Evolutionary conservation across 2,797 vertebrate species (phyloP), one percentile per base, ranked within the genome.

Genomic region (Macropodus opercularis): DNA sequence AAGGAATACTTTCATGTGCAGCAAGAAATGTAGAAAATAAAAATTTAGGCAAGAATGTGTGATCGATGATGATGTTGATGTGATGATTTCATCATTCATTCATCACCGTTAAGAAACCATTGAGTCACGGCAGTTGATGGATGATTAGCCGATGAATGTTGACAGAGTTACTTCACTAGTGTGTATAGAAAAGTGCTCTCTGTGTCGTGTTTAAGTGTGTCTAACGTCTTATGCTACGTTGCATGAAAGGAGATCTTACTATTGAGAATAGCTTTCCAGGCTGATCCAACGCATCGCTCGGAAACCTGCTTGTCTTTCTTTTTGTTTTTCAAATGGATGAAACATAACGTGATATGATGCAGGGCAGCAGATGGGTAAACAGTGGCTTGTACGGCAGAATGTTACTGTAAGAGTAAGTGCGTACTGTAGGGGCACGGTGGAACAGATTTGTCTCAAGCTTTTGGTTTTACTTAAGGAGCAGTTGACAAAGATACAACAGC

Each of bases 361-460:
- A 39, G 23, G n/a, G 24, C 4, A 55, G n/a, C 43, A 64, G 51
- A 49, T 38, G 18, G 40, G 19, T 10, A 19, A 42, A 40, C 23
- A 7, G 41, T 36, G 31, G 13, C 10, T 24, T 17, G 22, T 26
- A 51, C 31, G 44, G 39, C 49, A 46, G 12, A 38, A 19, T 35
- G 18, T 19, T n/a, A 14, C 26, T 44, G 50, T 27, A 51, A 48
- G 18, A 29, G 2, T 8, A 17, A 26, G 17, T 22, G 55, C 32
- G 8, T 7, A 15, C 13, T 8, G 27, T 7, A 29, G 27, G 11
- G 11, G 3, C 31, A 14, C 19, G 27, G 27, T 13, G 31, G 31
- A 32, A 4, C 11, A 32, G 31, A 32, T 32, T 11, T 4, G 11
- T 32, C 3, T 32, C 11, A 32, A 13, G 12, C 12, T 32, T 13